These are phyloP conservation scores for Drosophila nigricruria DNA, from an alignment of 2,888 invertebrate species.

Conservation along the genomic window DNA sequence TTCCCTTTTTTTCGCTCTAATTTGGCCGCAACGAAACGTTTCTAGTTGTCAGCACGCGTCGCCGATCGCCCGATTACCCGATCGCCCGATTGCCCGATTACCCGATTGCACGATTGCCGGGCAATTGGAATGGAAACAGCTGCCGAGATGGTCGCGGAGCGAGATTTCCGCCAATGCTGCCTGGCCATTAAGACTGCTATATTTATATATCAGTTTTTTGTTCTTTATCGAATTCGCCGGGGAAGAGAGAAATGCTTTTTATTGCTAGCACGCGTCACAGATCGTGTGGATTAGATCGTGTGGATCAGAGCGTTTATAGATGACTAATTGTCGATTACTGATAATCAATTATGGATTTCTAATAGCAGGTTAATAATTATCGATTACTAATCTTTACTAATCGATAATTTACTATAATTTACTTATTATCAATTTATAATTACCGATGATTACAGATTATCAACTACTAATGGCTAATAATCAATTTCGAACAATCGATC, in stretches of 20 bases:
- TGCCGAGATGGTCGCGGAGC: conserved; percentile 37
- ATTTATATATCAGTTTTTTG: conserved; percentile 3
- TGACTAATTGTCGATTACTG: background rate
- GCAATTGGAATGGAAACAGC: conserved; percentile 26
- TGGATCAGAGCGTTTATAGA: background rate
- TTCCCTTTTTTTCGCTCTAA: conserved; percentile 9
- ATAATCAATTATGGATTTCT: background rate
- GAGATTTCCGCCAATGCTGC: conserved; percentile 45
- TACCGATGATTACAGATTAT: background rate
- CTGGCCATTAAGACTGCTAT: background rate
- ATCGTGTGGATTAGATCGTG: background rate
- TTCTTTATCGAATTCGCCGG: conserved; percentile 2
- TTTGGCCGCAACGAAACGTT: conserved; percentile 8
- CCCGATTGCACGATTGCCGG: background rate
- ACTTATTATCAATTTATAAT: background rate
- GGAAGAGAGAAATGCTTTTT: background rate
- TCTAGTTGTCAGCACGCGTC: conserved; percentile 36
- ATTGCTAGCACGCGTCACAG: conserved; percentile 6
- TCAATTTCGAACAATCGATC: background rate
- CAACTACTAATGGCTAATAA: background rate
- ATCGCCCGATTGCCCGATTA: conserved; percentile 7
- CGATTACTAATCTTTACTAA: background rate
- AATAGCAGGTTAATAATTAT: background rate
- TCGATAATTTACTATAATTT: too few relatives aligned
- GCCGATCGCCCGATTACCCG: conserved; percentile 37